These are phyloP conservation scores for Euwallacea similis DNA, from an alignment of 1,140 invertebrate genomes.

Conservation along the genomic window DNA sequence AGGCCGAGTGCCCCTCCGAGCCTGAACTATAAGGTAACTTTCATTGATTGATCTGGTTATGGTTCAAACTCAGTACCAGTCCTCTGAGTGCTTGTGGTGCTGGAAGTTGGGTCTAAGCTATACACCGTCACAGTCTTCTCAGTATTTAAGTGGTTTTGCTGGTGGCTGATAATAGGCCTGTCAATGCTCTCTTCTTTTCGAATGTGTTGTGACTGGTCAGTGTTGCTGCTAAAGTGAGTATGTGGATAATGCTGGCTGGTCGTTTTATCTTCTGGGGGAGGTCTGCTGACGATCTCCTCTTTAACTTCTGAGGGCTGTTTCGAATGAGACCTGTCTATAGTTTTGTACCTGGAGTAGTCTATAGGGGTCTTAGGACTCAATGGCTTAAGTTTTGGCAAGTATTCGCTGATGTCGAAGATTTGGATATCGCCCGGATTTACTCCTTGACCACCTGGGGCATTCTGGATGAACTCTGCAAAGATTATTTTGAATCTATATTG, in stretches of 20 bases:
- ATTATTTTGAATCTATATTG: not conserved
- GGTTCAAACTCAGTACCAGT: slow-evolving; percentile 10
- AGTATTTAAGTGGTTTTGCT: slow-evolving; percentile 4
- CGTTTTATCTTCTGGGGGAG: not conserved
- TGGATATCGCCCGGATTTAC: slow-evolving; percentile 30
- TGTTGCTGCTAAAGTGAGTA: not conserved
- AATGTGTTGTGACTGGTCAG: not conserved
- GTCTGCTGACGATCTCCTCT: slow-evolving; percentile 5
- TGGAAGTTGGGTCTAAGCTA: not conserved
- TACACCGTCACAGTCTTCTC: slow-evolving; percentile 12
- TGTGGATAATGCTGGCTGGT: not conserved
- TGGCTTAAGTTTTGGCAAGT: slow-evolving; percentile 46
- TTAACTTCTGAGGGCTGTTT: slow-evolving; percentile 24
- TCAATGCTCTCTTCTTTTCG: slow-evolving; percentile 13
- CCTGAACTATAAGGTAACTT: slow-evolving; percentile 19
- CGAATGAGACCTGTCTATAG: slow-evolving; percentile 43
- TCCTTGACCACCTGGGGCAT: slow-evolving; percentile 43
- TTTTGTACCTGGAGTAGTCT: slow-evolving; percentile 52
- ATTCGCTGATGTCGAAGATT: slow-evolving; percentile 50
- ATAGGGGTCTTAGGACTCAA: slow-evolving; percentile 46
- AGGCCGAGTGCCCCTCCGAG: slow-evolving; percentile 19
- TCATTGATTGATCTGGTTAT: not conserved
- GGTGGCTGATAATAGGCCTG: not conserved
- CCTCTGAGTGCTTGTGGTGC: slow-evolving; percentile 18
- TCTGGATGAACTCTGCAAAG: slow-evolving; percentile 37